Percentiles rank a stretch among this genome's conserved stretches.
Conservation (phyloP, 2,888 invertebrate genomes). For the Galeopsomyia nigrocyanea region DNA sequence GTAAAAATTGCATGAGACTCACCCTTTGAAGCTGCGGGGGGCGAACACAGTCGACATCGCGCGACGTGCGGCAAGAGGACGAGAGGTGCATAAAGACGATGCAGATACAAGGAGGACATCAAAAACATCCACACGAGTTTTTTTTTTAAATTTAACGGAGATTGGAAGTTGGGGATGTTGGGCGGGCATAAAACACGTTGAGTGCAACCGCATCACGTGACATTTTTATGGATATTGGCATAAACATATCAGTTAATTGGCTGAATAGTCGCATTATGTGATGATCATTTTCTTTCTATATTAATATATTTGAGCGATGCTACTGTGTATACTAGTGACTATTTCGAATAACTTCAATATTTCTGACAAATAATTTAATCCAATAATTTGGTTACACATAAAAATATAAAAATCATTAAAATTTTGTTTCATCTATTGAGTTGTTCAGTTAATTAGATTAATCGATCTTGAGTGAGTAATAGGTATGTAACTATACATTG, state of each 20-base stretch:
- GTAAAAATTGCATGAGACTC: slow-evolving; percentile 56
- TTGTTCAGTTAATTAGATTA: too few species aligned
- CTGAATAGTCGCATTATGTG: neutral
- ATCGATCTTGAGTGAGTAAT: too few species aligned
- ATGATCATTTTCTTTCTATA: too few species aligned
- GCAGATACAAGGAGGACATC: slow-evolving; percentile 65
- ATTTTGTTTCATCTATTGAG: neutral
- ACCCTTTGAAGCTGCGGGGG: slow-evolving; percentile 66
- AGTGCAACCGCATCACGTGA: slow-evolving; percentile 59
- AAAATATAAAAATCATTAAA: neutral
- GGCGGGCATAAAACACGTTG: slow-evolving; percentile 63
- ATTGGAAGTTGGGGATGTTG: slow-evolving; percentile 10
- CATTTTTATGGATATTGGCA: slow-evolving; percentile 19
- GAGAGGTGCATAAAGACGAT: slow-evolving; percentile 65
- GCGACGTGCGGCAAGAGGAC: slow-evolving; percentile 60
- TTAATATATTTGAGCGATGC: too few species aligned
- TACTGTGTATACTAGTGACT: too few species aligned
- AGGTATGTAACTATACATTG: too few species aligned
- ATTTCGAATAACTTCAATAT: slow-evolving; percentile 23
- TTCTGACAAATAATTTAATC: slow-evolving; percentile 4
- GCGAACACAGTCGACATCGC: slow-evolving; percentile 54
- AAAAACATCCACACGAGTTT: slow-evolving; percentile 64
- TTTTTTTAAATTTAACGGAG: slow-evolving; percentile 16
- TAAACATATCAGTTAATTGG: too few species aligned
- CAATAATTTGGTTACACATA: neutral